A percentile compares a stretch with the other conserved stretches of the same genome.
Evolutionary conservation across 2,797 vertebrate species (phyloP).

Genomic region (Calcarius lapponicus): DNA sequence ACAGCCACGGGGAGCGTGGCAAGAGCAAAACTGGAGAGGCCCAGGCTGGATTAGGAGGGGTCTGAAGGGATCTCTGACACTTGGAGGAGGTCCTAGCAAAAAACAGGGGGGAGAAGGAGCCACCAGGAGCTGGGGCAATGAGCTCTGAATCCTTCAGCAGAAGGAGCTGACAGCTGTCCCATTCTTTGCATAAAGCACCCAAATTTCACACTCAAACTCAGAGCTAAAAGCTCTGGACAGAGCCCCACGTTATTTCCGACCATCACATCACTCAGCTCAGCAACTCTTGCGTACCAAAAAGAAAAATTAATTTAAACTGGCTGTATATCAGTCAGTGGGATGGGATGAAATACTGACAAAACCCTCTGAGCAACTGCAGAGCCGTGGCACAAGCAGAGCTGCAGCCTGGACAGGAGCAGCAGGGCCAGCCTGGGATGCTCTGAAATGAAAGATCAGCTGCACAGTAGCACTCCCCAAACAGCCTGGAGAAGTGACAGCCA

Average conservation of each 20-base stretch:
- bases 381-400: not conserved
- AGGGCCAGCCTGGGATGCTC: not conserved
- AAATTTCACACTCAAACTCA: not conserved
- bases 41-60: not conserved
- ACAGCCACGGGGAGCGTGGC: slow-evolving; percentile 15
- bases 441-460: not conserved
- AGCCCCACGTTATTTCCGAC: not conserved
- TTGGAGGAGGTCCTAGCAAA: not conserved
- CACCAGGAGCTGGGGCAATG: not conserved
- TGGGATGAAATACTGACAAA: not conserved
- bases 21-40: slow-evolving; percentile 7
- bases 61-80: not conserved
- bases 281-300: not conserved
- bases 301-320: slow-evolving; percentile 6
- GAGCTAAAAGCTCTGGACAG: not conserved
- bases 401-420: not conserved
- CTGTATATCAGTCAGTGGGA: not conserved
- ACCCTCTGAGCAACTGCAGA: not conserved
- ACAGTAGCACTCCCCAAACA: not conserved
- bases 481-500: not conserved
- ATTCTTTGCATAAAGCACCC: not conserved
- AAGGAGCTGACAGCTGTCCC: not conserved
- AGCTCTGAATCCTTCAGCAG: not conserved
- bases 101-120: not conserved
- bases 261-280: not conserved